Evolutionary conservation across 30 jellyfish, hydroid and myxozoan species (phyloP), one percentile per base, ranked within the genome.

Genomic region (Clytia hemisphaerica): DNA sequence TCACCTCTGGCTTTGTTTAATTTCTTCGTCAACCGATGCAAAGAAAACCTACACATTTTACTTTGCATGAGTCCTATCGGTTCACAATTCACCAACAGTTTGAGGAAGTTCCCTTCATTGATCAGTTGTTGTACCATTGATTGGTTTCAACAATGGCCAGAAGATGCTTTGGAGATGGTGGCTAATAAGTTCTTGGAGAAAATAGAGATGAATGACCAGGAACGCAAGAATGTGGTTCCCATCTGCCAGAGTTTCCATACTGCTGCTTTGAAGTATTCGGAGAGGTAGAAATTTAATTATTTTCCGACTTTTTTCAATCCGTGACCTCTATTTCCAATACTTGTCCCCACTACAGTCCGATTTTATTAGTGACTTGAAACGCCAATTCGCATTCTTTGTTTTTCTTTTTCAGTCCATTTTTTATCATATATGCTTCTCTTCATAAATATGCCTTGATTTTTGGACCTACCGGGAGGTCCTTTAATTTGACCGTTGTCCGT

Each of bases 101-200:
- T 88, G 60, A 65, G 97, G n/a, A 94, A 88, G 63, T 88, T 88
- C 45, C 97, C 97, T 4, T 88, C 97, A 30, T 77, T 88, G 4
- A 88, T 88, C 88, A 88, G 80, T 69, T 88, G 97, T 67, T 88
- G 97, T 67, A 88, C 97, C 7, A 88, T 88, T 58, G 93, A 88
- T 57, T 88, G 97, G 97, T 88, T 88, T 49, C 97, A 88, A 88
- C 97, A 94, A 2, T 88, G 97, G 97, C 97, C 97, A 9, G 94
- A 88, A 61, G 97, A 88, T 68, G 97, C 97, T 19, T 67, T 88
- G 79, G 94, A 83, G 75, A 88, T 88, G 97, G 97, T 88, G 19
- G 97, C 97, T 14, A 88, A 79, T 28, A 88, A 88, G 68, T 88
- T 88, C 83, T 61, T 88, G 65, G 97, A 88, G 49, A 66, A 65